Base-by-base conservation (phyloP, 2,888 invertebrate genomes). In the Protonemura montana region DNA sequence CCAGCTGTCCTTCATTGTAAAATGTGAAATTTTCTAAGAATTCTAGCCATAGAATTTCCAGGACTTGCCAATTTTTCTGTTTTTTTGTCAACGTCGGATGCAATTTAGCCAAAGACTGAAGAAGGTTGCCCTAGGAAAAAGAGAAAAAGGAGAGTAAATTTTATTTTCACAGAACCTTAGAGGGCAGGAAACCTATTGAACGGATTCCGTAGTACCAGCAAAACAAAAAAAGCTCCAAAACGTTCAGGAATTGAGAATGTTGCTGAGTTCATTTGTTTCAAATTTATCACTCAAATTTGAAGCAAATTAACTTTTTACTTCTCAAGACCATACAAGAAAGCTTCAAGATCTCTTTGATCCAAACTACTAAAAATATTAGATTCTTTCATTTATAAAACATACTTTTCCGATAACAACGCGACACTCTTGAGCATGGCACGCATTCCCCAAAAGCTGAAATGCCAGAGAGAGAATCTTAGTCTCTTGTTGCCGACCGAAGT, bases 361-460 rank as follows among this genome's bases (percentile, higher is more conserved):
- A n/a, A n/a, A n/a, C n/a, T n/a, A n/a, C n/a, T n/a, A n/a, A n/a
- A n/a, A n/a, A n/a, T n/a, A n/a, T n/a, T n/a, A n/a, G n/a, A n/a
- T n/a, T n/a, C n/a, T n/a, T n/a, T n/a, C n/a, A n/a, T n/a, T n/a
- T n/a, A n/a, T n/a, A n/a, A n/a, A n/a, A n/a, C 88, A 89, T 90
- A 95, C 95, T 93, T 95, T 95, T 0, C 94, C 90, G 78, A 95
- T 91, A 82, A 94, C 91, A 21, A 93, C 91, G 78, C 95, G 92
- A 89, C 94, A 95, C 89, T 95, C 95, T 21, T 93, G 92, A 80
- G 93, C 93, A 76, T 91, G 90, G 86, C 93, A 91, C 86, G 93
- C 92, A 89, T 94, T 94, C 16, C 91, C 90, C 29, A 94, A 89
- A 82, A 93, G 88, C 88, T 93, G 91, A 88, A 94, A 93, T 6